These are phyloP conservation scores for Crax fasciolata DNA, from an alignment of 2,797 vertebrate genomes.

Conservation along the genomic window DNA sequence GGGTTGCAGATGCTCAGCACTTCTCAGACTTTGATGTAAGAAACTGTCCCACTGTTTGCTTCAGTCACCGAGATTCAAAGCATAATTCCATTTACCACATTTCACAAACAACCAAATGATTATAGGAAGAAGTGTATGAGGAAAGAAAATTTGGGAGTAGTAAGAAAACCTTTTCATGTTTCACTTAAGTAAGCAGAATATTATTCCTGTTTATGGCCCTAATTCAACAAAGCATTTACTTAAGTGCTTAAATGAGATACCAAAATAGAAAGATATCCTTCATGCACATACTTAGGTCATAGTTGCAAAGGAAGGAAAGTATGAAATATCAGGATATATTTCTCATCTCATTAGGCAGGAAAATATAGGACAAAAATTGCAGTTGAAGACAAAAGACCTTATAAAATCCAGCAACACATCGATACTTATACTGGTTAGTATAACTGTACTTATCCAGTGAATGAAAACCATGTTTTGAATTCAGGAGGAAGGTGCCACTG, in stretches of 20 bases:
- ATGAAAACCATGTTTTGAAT: not conserved
- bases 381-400: not conserved
- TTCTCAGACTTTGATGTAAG: not conserved
- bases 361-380: constrained; percentile 15
- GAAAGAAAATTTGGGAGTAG: not conserved
- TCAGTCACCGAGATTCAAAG: not conserved
- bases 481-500: not conserved
- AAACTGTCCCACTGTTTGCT: not conserved
- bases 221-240: not conserved
- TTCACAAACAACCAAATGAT: not conserved
- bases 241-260: not conserved
- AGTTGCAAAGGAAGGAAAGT: not conserved
- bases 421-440: not conserved
- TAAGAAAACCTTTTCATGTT: not conserved
- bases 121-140: not conserved
- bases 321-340: not conserved
- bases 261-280: not conserved
- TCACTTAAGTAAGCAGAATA: not conserved
- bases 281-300: not conserved
- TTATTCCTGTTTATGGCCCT: not conserved
- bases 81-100: not conserved
- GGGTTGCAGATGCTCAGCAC: not conserved
- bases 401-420: not conserved
- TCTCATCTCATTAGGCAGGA: not conserved
- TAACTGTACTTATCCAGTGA: not conserved